Evolutionary conservation across 2,797 vertebrate genomes (phyloP), one percentile per base, ranked within the genome.

Genomic region (Iguana delicatissima): DNA sequence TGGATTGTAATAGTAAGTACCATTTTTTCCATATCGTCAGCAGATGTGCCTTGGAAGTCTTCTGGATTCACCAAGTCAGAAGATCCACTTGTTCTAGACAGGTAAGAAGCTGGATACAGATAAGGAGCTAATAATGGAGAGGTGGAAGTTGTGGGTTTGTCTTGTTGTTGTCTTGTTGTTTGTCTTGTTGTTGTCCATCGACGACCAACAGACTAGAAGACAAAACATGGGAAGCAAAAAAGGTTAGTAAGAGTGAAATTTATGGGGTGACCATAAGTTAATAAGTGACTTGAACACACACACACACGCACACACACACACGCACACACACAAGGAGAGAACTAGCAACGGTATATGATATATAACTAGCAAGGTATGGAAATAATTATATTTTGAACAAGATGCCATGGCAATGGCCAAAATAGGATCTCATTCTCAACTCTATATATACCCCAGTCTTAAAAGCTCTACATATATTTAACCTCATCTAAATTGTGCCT

Each of bases 21-120:
- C 97, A 69, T 96, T 97, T 81, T 93, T 97, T 97, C 97, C 97
- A 96, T 97, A 73, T 96, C 96, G 42, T 96, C 96, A 55, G 93
- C 95, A 35, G 90, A 76, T 80, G 94, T 16, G 7, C 91, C 87
- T 92, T 93, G 90, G 93, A 93, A 62, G 92, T 95, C 95, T 94
- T 90, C 85, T 72, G 96, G 93, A 87, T 94, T 97, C 94, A 94
- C 91, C 0, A 96, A 90, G 84, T 96, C 95, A 29, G 93, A 92
- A 55, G 80, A 95, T 77, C 91, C 96, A 62, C 93, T 95, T 92
- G 95, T 92, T 89, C 38, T 95, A 79, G 96, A 95, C 80, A 96
- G 94, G 72, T 95, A 96, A 9, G 96, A 96, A 32, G 92, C 95
- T 20, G 97, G 95, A 0, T 95, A 97, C 72, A 96, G 94, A 22